Evolutionary conservation across 1,140 invertebrate species (phyloP).

Genomic region (Drosophila obscura): DNA sequence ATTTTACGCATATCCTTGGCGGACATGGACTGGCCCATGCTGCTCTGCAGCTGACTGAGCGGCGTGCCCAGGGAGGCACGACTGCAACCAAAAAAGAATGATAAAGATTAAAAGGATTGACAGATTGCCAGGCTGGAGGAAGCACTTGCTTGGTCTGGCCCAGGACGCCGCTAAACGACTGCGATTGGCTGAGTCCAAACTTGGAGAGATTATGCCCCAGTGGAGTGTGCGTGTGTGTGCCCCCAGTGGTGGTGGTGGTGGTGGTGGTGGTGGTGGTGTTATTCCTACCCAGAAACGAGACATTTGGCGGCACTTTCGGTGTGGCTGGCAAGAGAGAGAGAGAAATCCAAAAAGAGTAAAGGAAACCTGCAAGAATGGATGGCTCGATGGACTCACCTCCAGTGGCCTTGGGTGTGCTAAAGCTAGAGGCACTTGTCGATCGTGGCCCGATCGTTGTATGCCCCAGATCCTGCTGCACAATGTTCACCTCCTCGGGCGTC

Average conservation of each 20-base stretch:
- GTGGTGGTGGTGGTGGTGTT: conserved; percentile 18
- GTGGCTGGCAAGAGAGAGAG: conserved; percentile 3
- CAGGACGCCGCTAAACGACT: conserved; percentile 72
- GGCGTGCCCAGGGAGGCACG: conserved; percentile 66
- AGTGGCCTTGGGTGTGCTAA: conserved; percentile 45
- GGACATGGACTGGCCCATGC: conserved; percentile 68
- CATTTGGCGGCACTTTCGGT: conserved; percentile 26
- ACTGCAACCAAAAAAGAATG: conserved; percentile 23
- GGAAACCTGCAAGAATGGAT: too few relatives aligned
- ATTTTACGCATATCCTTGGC: conserved; percentile 77
- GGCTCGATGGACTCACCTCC: conserved; percentile 36
- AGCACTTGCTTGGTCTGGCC: conserved; percentile 68
- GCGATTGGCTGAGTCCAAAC: conserved; percentile 68
- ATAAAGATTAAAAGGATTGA: neutral
- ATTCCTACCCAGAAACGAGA: conserved; percentile 51
- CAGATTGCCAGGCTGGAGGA: too few relatives aligned
- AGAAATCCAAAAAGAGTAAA: too few relatives aligned
- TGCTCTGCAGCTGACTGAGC: conserved; percentile 71
- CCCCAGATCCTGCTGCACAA: conserved; percentile 78
- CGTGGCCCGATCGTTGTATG: conserved; percentile 49
- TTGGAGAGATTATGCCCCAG: conserved; percentile 48
- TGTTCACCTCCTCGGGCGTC: conserved; percentile 88
- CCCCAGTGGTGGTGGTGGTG: neutral
- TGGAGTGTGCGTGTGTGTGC: too few relatives aligned
- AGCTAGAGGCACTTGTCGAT: conserved; percentile 24